Evolutionary conservation across 2,113 vertebrate species (phyloP).

Genomic region (Pseudolaguvia tuberculata): DNA sequence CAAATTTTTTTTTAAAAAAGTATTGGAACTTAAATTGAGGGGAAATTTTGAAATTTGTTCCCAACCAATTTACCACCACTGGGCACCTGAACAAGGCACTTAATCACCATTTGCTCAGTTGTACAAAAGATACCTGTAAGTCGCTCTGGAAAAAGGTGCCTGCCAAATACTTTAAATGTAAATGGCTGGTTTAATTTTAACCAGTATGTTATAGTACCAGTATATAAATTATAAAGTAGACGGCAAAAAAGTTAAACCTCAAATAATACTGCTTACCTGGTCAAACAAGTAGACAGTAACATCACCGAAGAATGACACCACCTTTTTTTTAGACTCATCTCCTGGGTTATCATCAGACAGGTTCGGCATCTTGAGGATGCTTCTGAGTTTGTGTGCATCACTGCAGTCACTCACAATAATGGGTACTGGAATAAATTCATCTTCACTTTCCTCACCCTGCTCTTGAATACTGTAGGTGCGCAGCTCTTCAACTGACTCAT

Average conservation of each 20-base stretch:
- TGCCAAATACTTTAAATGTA: no score
- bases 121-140: no score
- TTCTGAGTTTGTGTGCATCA: constrained; percentile 77
- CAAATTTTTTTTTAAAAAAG: no score
- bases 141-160: no score
- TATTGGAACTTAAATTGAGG: not conserved
- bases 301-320: constrained; percentile 90
- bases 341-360: constrained; percentile 65
- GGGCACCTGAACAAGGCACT: no score
- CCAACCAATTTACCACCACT: no score
- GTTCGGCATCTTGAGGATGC: constrained; percentile 82
- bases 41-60: no score
- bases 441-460: constrained; percentile 88
- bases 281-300: constrained; percentile 97
- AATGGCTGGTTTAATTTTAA: no score
- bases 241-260: not conserved
- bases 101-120: no score
- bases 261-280: constrained; percentile 71
- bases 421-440: constrained; percentile 76
- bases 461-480: constrained; percentile 81
- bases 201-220: no score
- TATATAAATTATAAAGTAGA: not conserved
- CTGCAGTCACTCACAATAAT: constrained; percentile 86
- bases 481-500: constrained; percentile 88
- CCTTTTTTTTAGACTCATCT: constrained; percentile 83